phyloP scores from a whole-genome alignment of 2,888 invertebrate genomes.

The Sphinx pinastri region DNA sequence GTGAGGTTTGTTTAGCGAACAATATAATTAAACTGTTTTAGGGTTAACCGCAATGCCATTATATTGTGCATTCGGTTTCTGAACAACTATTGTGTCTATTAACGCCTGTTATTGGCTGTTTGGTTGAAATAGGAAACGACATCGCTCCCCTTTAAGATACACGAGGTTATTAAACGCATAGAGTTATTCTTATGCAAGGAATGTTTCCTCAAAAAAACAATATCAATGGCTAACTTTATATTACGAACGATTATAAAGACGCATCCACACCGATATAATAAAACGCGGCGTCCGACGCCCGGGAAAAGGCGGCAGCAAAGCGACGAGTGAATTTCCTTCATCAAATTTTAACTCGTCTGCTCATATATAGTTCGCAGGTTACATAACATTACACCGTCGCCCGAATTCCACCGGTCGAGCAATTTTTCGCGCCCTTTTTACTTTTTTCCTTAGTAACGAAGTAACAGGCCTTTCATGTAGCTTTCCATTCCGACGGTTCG shows the following conservation, averaged over 20 bases:
- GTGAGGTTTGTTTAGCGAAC: slow-evolving; percentile 57
- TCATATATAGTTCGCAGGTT: slow-evolving; percentile 34
- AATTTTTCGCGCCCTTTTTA: slow-evolving; percentile 49
- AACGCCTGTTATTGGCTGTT: background rate
- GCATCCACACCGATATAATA: slow-evolving; percentile 11
- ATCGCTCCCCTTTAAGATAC: too few species aligned
- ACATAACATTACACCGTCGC: slow-evolving; percentile 45
- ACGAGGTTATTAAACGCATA: too few species aligned
- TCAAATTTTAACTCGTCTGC: slow-evolving; percentile 25
- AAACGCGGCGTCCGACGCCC: slow-evolving; percentile 12
- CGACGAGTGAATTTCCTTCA: slow-evolving; percentile 15
- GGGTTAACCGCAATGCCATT: slow-evolving; percentile 41
- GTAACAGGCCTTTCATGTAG: slow-evolving; percentile 77
- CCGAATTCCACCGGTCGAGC: slow-evolving; percentile 50
- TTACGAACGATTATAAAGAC: slow-evolving; percentile 4
- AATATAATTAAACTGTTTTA: slow-evolving; percentile 60
- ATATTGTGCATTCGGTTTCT: slow-evolving; percentile 19
- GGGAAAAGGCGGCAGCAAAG: slow-evolving; percentile 7
- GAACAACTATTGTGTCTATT: background rate
- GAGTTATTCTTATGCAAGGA: too few species aligned
- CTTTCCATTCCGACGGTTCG: slow-evolving; percentile 75
- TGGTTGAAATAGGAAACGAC: background rate
- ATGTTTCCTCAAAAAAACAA: background rate
- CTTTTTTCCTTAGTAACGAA: slow-evolving; percentile 68
- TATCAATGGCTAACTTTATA: background rate